phyloP scores from a whole-genome alignment of 1,140 invertebrate species.

The Drosophila aff. region DNA sequence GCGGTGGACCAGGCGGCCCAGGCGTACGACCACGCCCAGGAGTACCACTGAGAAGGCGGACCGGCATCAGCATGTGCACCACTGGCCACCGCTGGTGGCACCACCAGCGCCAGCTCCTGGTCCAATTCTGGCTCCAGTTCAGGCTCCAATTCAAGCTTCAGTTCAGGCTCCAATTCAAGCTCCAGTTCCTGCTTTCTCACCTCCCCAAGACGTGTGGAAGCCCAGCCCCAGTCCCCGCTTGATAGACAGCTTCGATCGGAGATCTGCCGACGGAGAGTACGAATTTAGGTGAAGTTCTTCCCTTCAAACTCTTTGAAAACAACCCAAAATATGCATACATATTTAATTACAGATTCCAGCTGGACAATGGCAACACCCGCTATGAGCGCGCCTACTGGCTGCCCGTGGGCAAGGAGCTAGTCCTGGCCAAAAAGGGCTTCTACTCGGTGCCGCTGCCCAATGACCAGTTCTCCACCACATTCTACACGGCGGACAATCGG shows the following conservation, averaged over 20 bases:
- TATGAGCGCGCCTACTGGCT: conserved; percentile 78
- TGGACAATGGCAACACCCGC: conserved; percentile 77
- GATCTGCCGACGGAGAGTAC: conserved; percentile 59
- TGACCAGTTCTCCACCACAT: conserved; percentile 58
- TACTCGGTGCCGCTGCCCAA: conserved; percentile 72
- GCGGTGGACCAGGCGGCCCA: conserved; percentile 36
- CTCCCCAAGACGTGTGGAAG: background rate
- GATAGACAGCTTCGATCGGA: conserved; percentile 63
- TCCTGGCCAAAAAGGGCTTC: conserved; percentile 70
- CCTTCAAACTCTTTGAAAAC: background rate
- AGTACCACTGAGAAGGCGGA: conserved; percentile 25
- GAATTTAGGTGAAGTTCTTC: conserved; percentile 61
- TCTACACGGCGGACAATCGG: conserved; percentile 75
- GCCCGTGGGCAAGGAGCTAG: conserved; percentile 56
- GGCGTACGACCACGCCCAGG: conserved; percentile 47
- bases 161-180: background rate
- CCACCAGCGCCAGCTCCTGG: background rate
- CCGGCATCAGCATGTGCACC: conserved; percentile 54
- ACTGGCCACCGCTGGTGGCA: conserved; percentile 58
- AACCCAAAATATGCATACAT: background rate
- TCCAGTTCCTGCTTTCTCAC: background rate
- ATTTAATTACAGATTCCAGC: conserved; percentile 44
- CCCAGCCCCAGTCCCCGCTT: conserved; percentile 18
- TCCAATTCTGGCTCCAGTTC: background rate
- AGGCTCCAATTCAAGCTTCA: background rate